Percentiles rank a stretch among this genome's conserved stretches.
phyloP scores from a whole-genome alignment of 1,140 invertebrate species.

The Palaemon carinicauda region DNA sequence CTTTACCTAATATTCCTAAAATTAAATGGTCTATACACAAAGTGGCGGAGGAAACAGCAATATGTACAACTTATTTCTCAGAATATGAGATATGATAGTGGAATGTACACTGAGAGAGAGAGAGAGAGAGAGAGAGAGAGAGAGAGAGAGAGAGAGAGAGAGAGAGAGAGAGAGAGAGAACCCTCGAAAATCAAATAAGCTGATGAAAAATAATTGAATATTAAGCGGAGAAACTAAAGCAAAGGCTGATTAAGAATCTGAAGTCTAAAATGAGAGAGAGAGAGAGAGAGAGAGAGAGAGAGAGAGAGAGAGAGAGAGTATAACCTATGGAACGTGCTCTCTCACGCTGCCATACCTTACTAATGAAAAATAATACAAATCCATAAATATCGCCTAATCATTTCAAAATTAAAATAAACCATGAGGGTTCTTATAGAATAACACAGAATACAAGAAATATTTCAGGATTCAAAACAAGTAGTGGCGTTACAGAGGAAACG shows the following conservation, averaged over 20 bases:
- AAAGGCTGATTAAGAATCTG: no score
- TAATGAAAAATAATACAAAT: no score
- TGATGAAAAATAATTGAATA: no score
- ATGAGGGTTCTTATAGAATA: no score
- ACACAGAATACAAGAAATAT: no score
- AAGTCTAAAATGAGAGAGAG: background rate
- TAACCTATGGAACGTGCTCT: no score
- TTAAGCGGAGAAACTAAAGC: no score
- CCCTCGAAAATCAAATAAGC: background rate
- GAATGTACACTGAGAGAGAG: constrained; percentile 14
- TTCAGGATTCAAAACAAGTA: no score
- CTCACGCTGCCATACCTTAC: no score
- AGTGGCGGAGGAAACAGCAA: background rate
- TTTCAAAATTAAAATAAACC: no score
- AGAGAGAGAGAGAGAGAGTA: background rate
- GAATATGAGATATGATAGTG: constrained; percentile 15
- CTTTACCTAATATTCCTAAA: background rate
- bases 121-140: background rate
- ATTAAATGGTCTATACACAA: background rate
- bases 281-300: background rate
- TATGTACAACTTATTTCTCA: constrained; percentile 9
- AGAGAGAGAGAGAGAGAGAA: background rate
- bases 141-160: background rate
- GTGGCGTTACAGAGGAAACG: no score
- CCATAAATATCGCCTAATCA: no score